Conservation (phyloP, 2,113 vertebrate species). For the Synchiropus splendidus region DNA sequence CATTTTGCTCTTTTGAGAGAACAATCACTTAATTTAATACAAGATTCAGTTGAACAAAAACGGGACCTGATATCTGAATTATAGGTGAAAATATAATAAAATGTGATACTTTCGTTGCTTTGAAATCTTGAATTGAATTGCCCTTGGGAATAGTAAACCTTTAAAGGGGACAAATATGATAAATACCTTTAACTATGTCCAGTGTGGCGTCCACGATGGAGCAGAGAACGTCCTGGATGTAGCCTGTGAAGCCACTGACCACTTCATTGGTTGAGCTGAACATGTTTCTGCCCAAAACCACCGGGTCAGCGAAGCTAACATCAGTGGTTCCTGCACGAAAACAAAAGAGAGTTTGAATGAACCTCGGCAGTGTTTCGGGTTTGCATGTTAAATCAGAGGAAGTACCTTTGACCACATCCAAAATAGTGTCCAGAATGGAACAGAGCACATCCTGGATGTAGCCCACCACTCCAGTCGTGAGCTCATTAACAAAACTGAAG, state of each 20-base stretch:
- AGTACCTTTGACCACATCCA: constrained; percentile 44
- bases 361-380: too few species aligned
- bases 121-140: too few species aligned
- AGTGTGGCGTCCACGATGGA: constrained; percentile 24
- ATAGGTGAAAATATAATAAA: too few species aligned
- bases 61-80: too few species aligned
- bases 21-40: too few species aligned
- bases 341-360: background rate
- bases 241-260: constrained; percentile 21
- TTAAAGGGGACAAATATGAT: too few species aligned
- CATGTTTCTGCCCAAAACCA: constrained; percentile 31
- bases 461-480: constrained; percentile 17
- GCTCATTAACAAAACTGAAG: constrained; percentile 30
- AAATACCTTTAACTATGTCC: constrained; percentile 37
- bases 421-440: constrained; percentile 30
- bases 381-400: too few species aligned
- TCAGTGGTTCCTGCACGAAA: constrained; percentile 34
- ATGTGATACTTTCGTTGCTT: too few species aligned
- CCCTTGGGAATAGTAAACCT: too few species aligned
- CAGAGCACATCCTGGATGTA: constrained; percentile 37
- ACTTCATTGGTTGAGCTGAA: constrained; percentile 28
- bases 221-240: constrained; percentile 28
- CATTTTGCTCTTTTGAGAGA: too few species aligned
- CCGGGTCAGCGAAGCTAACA: constrained; percentile 44
- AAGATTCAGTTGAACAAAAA: too few species aligned